A percentile compares a stretch with the other conserved stretches of the same genome.
Conservation (phyloP, 2,888 invertebrate species). For the Osmoderma eremita region DNA sequence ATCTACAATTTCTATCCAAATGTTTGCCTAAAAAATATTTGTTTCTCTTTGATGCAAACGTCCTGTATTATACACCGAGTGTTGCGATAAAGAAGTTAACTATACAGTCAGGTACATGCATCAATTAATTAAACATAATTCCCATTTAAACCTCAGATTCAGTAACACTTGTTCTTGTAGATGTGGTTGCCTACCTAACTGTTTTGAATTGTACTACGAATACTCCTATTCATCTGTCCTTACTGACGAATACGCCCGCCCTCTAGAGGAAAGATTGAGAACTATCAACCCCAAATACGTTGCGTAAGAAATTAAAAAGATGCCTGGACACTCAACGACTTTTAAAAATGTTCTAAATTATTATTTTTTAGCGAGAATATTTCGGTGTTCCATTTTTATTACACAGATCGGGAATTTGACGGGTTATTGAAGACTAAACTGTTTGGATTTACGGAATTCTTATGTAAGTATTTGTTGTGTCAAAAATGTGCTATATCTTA, state of each 20-base stretch:
- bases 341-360: neutral
- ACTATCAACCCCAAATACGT: constrained; percentile 4
- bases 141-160: neutral
- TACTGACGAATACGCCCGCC: too few relatives aligned
- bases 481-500: too few relatives aligned
- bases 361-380: constrained; percentile 68
- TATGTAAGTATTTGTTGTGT: constrained; percentile 73
- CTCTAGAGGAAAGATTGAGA: neutral
- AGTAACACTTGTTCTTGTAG: neutral
- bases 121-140: neutral
- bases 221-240: neutral
- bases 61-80: constrained; percentile 24
- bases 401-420: constrained; percentile 73
- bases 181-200: constrained; percentile 28
- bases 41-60: neutral
- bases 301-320: constrained; percentile 9
- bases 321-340: neutral
- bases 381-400: constrained; percentile 76
- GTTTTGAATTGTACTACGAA: constrained; percentile 26
- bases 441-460: constrained; percentile 79
- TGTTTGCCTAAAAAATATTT: neutral
- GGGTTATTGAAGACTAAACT: constrained; percentile 76
- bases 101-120: constrained; percentile 4
- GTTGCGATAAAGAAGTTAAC: constrained; percentile 2
- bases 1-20: too few relatives aligned